Evolutionary conservation across 2,888 invertebrate species (phyloP).

Genomic region (Atrina japonica): DNA sequence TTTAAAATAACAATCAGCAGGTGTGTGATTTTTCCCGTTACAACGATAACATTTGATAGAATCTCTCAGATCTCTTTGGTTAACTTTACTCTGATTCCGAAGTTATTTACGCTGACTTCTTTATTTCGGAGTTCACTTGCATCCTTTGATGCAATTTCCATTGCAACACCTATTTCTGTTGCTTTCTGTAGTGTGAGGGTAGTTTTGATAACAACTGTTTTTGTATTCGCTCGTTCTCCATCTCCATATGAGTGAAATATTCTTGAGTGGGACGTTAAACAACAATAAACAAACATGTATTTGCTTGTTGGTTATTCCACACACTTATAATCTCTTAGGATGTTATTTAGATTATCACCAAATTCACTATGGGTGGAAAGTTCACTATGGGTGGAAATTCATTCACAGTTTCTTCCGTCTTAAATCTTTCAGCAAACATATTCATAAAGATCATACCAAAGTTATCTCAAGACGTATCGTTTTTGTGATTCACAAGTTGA

Average conservation of each 20-base stretch:
- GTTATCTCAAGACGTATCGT: no score
- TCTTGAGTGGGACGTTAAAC: no score
- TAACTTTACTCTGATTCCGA: neutral
- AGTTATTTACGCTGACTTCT: no score
- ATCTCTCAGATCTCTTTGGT: neutral
- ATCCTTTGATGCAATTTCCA: conserved; percentile 9
- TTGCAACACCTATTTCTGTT: neutral
- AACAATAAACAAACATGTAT: no score
- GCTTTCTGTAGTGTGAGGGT: conserved; percentile 8
- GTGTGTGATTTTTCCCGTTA: conserved; percentile 5
- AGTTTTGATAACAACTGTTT: neutral
- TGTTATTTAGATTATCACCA: no score
- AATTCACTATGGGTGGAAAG: neutral
- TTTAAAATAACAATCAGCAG: conserved; percentile 1
- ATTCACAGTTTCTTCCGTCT: neutral
- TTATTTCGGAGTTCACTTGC: no score
- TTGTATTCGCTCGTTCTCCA: conserved; percentile 2
- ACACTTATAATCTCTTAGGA: neutral
- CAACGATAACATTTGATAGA: neutral
- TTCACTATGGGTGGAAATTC: neutral
- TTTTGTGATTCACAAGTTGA: neutral
- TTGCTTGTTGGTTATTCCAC: no score
- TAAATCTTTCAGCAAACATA: no score
- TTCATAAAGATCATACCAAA: no score
- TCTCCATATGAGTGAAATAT: no score